Conservation (phyloP, 2,888 invertebrate genomes). For the Athetis lepigone region DNA sequence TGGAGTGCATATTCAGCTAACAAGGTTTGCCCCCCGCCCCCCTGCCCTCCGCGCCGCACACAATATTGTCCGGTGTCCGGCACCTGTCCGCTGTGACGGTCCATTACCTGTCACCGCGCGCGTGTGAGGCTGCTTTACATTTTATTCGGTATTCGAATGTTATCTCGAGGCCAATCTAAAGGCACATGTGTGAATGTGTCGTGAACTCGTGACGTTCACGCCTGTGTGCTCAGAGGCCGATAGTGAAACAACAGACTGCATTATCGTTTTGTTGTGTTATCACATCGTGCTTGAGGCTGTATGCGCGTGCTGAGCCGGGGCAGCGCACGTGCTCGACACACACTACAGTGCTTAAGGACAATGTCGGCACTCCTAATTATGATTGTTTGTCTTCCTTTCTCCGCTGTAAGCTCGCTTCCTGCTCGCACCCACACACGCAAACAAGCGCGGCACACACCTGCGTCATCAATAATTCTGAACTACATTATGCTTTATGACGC, state of each 20-base stretch:
- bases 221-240: too few species aligned
- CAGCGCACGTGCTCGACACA: too few species aligned
- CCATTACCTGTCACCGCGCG: conserved; percentile 2
- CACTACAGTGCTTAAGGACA: too few species aligned
- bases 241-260: too few species aligned
- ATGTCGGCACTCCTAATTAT: background rate
- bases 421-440: conserved; percentile 6
- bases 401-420: conserved; percentile 28
- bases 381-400: conserved; percentile 19
- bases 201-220: too few species aligned
- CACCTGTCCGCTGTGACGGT: conserved; percentile 28
- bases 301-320: too few species aligned
- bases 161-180: background rate
- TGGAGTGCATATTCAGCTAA: conserved; percentile 88
- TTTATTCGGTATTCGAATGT: conserved; percentile 1
- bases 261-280: too few species aligned
- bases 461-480: conserved; percentile 57
- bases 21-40: conserved; percentile 73
- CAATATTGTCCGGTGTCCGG: conserved; percentile 28
- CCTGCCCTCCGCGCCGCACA: conserved; percentile 18
- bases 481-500: conserved; percentile 58
- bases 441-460: conserved; percentile 44
- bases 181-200: background rate
- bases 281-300: too few species aligned
- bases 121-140: conserved; percentile 12